Base-by-base conservation (phyloP, 2,888 invertebrate genomes). In the Chaetogeoica ovagalla region DNA sequence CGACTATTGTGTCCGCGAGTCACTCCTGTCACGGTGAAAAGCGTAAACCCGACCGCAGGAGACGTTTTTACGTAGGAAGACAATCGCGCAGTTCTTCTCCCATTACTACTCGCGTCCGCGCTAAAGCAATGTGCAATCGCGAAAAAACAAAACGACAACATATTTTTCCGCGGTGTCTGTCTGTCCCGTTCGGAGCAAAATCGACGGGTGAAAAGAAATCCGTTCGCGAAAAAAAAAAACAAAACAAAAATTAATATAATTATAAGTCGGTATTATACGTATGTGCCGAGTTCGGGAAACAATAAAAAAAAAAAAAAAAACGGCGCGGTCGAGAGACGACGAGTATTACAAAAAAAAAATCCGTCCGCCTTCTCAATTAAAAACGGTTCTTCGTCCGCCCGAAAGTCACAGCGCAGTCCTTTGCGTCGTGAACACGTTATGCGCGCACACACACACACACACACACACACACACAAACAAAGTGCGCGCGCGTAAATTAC, bases 281-380 rank as follows among this genome's bases (percentile, higher is more conserved):
- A 52, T 19, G 30, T 59, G 48, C 23, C 15, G 13, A 60, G 8
- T 23, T 23, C 21, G 63, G 55, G n/a, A n/a, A n/a, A n/a, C n/a
- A n/a, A n/a, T n/a, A n/a, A n/a, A n/a, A n/a, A n/a, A n/a, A n/a
- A n/a, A n/a, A n/a, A n/a, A 74, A 63, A 52, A 63, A 48, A 30
- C 13, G 62, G 23, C 30, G 19, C 21, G 65, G 57, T 9, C n/a
- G 23, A 68, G 48, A 23, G 43, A 15, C 13, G 66, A 48, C 30
- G 43, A n/a, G 37, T 30, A 52, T 77, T 62, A 62, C n/a, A n/a
- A n/a, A n/a, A n/a, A n/a, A 77, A 77, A 62, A 30, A 1, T 76
- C 69, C 60, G 52, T 76, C 30, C 48, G 60, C 68, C 60, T 60
- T 2, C 60, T n/a, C 60, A 11, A 77, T 69, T 77, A 69, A 69